Evolutionary conservation across 1,140 invertebrate species (phyloP).

Genomic region (Eupeodes corollae): DNA sequence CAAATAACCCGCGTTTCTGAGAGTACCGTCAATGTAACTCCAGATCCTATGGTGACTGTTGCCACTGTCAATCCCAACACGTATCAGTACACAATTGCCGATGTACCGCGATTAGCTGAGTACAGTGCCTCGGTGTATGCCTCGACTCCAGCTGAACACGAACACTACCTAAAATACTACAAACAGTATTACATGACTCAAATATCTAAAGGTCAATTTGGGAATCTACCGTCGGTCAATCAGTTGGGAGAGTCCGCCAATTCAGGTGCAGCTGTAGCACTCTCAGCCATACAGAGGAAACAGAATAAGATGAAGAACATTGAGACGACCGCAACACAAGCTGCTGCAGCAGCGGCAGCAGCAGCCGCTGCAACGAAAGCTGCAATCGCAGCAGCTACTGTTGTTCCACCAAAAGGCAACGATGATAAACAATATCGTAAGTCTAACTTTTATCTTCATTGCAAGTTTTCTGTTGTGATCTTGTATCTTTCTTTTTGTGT

Average conservation of each 20-base stretch:
- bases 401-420: conserved; percentile 41
- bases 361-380: conserved; percentile 25
- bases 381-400: conserved; percentile 20
- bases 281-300: conserved; percentile 61
- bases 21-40: conserved; percentile 7
- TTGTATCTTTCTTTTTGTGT: conserved; percentile 23
- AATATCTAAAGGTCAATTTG: conserved; percentile 46
- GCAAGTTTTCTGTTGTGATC: not conserved
- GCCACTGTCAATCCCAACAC: conserved; percentile 12
- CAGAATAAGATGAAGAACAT: conserved; percentile 32
- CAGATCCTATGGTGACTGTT: conserved; percentile 1
- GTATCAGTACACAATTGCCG: conserved; percentile 48
- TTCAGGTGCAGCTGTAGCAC: conserved; percentile 79
- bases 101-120: conserved; percentile 62
- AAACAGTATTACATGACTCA: conserved; percentile 69
- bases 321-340: conserved; percentile 24
- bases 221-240: conserved; percentile 27
- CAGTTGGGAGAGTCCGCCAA: conserved; percentile 54
- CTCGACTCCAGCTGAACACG: conserved; percentile 58
- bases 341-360: conserved; percentile 28
- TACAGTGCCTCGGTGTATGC: conserved; percentile 70
- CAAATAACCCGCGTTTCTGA: conserved; percentile 4
- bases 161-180: conserved; percentile 66
- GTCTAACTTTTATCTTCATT: conserved; percentile 15
- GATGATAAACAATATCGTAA: conserved; percentile 57